A percentile compares a stretch with the other conserved stretches of the same genome.
Evolutionary conservation across 1,140 invertebrate species (phyloP).

Genomic region (Gonioctena quinquepunctata): DNA sequence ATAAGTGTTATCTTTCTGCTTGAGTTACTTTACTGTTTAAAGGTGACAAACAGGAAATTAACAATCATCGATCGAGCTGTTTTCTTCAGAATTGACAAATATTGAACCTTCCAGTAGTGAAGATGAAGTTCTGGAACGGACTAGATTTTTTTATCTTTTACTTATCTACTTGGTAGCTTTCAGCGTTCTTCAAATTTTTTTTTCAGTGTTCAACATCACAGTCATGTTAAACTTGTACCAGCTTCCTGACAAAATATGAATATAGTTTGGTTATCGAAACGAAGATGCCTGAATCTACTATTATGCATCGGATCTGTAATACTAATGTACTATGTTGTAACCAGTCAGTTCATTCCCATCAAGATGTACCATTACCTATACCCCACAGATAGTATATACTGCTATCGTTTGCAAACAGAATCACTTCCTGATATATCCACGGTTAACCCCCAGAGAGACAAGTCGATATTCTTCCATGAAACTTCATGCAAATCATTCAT

Average conservation of each 20-base stretch:
- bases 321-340: background rate
- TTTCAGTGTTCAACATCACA: background rate
- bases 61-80: too few relatives aligned
- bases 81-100: too few relatives aligned
- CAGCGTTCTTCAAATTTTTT: background rate
- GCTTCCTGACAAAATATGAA: background rate
- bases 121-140: too few relatives aligned
- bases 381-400: slow-evolving; percentile 24
- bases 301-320: background rate
- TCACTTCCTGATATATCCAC: slow-evolving; percentile 41
- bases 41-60: too few relatives aligned
- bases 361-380: slow-evolving; percentile 23
- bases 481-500: slow-evolving; percentile 55
- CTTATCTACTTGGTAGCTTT: too few relatives aligned
- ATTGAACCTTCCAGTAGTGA: too few relatives aligned
- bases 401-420: slow-evolving; percentile 19
- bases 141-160: too few relatives aligned
- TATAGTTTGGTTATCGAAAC: background rate
- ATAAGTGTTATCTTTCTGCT: too few relatives aligned
- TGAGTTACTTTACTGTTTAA: too few relatives aligned
- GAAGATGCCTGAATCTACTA: background rate
- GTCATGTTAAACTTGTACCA: background rate
- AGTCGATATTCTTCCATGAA: slow-evolving; percentile 54
- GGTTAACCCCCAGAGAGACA: slow-evolving; percentile 35
- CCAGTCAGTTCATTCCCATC: background rate